A percentile compares a stretch with the other conserved stretches of the same genome.
phyloP scores from a whole-genome alignment of 2,797 vertebrate species.

The Nasua narica region DNA sequence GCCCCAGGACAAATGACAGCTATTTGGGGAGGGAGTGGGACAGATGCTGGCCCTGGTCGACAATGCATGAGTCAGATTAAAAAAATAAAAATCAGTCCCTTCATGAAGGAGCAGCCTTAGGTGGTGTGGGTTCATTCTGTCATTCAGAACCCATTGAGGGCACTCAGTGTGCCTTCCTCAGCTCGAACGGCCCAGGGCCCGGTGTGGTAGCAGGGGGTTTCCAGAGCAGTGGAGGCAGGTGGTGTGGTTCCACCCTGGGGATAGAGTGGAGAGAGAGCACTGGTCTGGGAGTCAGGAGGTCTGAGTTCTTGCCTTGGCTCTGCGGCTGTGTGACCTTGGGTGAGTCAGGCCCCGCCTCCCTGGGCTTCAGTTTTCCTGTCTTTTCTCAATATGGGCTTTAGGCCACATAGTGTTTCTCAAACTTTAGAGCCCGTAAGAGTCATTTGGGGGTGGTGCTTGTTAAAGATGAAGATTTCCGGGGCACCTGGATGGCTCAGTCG shows the following conservation, averaged over 20 bases:
- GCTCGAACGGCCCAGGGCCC: not conserved
- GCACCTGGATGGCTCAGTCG: not conserved
- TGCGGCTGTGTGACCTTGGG: not conserved
- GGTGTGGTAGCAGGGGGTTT: no score
- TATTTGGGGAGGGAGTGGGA: constrained; percentile 54
- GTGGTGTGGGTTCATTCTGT: not conserved
- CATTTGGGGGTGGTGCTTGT: not conserved
- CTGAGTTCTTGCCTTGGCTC: not conserved
- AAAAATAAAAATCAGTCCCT: not conserved
- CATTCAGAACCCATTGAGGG: not conserved
- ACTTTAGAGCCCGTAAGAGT: not conserved
- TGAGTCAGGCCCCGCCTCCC: not conserved
- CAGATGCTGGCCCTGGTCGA: constrained; percentile 52
- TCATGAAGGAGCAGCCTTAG: not conserved
- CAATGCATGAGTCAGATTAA: not conserved
- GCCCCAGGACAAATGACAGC: constrained; percentile 44
- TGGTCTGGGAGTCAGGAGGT: not conserved
- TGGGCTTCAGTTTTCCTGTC: not conserved
- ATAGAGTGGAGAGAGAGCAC: not conserved
- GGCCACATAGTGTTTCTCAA: not conserved
- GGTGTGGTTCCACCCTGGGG: not conserved
- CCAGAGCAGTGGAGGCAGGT: not conserved
- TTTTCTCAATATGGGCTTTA: not conserved
- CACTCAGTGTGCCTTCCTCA: not conserved
- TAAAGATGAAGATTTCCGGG: not conserved